phyloP scores from a whole-genome alignment of 2,113 vertebrate species.

The Etheostoma spectabile region DNA sequence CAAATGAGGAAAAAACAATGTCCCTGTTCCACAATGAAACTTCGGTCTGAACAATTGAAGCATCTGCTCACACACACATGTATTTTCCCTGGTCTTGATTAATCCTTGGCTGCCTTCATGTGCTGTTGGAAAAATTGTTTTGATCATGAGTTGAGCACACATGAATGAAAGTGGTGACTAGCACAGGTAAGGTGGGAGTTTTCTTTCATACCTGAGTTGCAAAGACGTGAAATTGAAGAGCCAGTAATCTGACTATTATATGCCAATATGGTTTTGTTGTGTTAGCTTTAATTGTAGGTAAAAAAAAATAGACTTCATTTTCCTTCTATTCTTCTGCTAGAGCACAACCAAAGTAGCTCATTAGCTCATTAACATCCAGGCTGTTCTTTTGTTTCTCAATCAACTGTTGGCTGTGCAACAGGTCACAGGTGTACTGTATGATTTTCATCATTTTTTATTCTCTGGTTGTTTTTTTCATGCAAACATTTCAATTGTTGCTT shows the following conservation, averaged over 20 bases:
- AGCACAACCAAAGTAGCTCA: not conserved
- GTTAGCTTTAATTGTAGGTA: not conserved
- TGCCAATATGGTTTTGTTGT: not conserved
- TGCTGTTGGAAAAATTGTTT: not conserved
- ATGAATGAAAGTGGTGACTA: not conserved
- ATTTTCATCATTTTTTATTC: not conserved
- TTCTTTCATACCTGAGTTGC: not conserved
- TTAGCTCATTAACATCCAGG: not conserved
- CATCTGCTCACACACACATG: not conserved
- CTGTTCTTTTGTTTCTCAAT: not conserved
- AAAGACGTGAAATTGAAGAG: not conserved
- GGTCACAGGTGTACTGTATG: not conserved
- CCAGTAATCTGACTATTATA: not conserved
- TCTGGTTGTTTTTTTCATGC: not conserved
- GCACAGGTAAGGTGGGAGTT: not conserved
- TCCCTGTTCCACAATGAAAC: slow-evolving; percentile 11
- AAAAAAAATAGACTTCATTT: not conserved
- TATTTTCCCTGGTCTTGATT: not conserved
- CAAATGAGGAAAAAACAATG: not conserved
- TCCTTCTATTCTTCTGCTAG: not conserved
- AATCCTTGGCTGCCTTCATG: not conserved
- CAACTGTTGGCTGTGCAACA: not conserved
- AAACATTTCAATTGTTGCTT: slow-evolving; percentile 6
- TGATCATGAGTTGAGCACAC: not conserved
- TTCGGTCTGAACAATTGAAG: not conserved